Conservation (phyloP, 2,113 vertebrate genomes). For the Passer montanus region DNA sequence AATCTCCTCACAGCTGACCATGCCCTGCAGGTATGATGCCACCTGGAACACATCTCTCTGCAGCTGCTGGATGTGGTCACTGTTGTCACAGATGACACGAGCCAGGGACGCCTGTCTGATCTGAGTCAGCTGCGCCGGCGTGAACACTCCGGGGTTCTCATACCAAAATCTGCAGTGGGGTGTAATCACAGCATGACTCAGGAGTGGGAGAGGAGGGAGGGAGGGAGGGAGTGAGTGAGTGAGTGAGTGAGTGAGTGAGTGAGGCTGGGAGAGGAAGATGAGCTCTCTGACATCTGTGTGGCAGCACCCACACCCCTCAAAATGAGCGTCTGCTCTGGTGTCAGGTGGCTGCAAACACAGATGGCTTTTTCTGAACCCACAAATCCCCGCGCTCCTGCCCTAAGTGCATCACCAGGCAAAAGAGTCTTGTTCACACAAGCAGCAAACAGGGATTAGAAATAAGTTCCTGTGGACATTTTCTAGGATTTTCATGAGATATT, state of each 20-base stretch:
- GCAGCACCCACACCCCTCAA: neutral
- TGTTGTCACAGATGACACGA: constrained; percentile 76
- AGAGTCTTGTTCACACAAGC: neutral
- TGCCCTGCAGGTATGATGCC: constrained; percentile 66
- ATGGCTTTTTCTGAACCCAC: neutral
- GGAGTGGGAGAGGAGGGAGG: neutral
- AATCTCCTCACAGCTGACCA: constrained; percentile 63
- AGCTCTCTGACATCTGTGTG: neutral
- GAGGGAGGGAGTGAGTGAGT: neutral
- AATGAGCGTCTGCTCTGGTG: neutral
- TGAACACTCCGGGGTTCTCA: constrained; percentile 72
- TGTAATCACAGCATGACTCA: neutral
- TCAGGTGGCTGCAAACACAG: neutral
- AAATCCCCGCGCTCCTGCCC: neutral
- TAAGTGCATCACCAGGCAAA: neutral
- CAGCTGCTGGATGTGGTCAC: constrained; percentile 70
- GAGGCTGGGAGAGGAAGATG: neutral
- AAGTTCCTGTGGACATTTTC: neutral
- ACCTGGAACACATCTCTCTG: constrained; percentile 72
- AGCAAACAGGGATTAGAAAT: neutral
- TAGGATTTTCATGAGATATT: neutral
- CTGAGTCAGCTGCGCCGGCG: constrained; percentile 60
- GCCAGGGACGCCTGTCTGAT: constrained; percentile 69
- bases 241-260: neutral
- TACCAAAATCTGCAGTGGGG: constrained; percentile 73